A percentile compares a stretch with the other conserved stretches of the same genome.
These are phyloP conservation scores for Meiosimyza decipiens DNA, from an alignment of 2,888 invertebrate species.

Conservation along the genomic window DNA sequence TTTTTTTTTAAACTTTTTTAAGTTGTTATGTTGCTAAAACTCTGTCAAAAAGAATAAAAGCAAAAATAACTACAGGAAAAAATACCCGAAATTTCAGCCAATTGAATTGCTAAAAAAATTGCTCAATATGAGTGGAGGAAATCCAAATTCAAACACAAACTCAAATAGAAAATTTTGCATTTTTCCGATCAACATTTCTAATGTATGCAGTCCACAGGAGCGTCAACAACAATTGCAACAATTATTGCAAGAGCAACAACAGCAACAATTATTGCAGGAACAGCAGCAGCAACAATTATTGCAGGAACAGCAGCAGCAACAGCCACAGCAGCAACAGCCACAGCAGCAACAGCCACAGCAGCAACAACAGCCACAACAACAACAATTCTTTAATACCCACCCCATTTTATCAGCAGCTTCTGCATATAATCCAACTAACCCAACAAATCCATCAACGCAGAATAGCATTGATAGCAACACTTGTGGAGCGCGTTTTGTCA, in stretches of 20 bases:
- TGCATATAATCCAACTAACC: too few relatives aligned
- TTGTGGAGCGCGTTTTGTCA: too few relatives aligned
- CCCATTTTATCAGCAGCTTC: too few relatives aligned
- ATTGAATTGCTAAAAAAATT: neutral
- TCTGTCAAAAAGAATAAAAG: neutral
- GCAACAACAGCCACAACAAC: neutral
- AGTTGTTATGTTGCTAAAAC: slow-evolving; percentile 21
- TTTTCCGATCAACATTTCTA: neutral
- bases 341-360: neutral
- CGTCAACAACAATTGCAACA: slow-evolving; percentile 15
- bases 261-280: too few relatives aligned
- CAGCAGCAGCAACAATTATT: slow-evolving; percentile 11
- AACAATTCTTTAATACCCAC: neutral
- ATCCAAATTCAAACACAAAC: slow-evolving; percentile 8
- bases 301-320: too few relatives aligned
- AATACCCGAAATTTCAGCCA: neutral
- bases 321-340: too few relatives aligned
- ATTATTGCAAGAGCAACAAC: neutral
- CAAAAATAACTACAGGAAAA: neutral
- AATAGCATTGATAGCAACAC: too few relatives aligned
- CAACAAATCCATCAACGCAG: too few relatives aligned
- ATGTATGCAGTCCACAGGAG: neutral
- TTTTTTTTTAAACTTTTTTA: slow-evolving; percentile 14
- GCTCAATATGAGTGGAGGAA: slow-evolving; percentile 12
- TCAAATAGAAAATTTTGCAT: slow-evolving; percentile 20